These are phyloP conservation scores for Carduelis carduelis DNA, from an alignment of 2,797 vertebrate species.

Conservation along the genomic window DNA sequence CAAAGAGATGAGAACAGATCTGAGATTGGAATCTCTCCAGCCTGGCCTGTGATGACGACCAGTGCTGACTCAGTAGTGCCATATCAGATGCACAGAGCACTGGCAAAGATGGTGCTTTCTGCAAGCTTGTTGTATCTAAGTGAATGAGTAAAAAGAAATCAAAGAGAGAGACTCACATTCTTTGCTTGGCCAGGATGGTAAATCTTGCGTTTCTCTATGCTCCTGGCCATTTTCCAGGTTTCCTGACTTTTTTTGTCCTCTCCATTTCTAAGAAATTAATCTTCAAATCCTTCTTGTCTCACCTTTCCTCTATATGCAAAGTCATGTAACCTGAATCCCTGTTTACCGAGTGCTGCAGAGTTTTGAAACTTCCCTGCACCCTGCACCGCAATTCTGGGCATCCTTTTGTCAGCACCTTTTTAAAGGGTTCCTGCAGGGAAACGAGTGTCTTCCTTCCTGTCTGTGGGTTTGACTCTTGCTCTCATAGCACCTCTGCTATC, in stretches of 20 bases:
- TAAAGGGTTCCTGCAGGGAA: background rate
- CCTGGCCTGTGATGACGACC: background rate
- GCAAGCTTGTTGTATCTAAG: background rate
- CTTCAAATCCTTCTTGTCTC: background rate
- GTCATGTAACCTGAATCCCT: background rate
- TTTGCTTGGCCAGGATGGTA: background rate
- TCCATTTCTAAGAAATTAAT: background rate
- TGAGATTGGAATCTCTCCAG: background rate
- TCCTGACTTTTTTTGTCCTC: background rate
- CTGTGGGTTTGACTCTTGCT: background rate
- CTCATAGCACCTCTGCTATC: background rate
- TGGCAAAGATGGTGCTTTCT: background rate
- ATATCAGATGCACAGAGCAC: background rate
- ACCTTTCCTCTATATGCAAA: background rate
- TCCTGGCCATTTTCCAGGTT: background rate
- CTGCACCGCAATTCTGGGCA: background rate
- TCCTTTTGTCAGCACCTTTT: background rate
- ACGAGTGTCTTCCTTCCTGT: background rate
- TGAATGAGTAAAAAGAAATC: background rate
- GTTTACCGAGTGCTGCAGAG: background rate
- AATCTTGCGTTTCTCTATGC: background rate
- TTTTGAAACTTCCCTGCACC: background rate
- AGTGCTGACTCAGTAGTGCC: background rate
- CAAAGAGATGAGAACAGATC: background rate
- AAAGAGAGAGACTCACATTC: background rate